Evolutionary conservation across 2,113 vertebrate genomes (phyloP).

Genomic region (Erythrocercus mccallii): DNA sequence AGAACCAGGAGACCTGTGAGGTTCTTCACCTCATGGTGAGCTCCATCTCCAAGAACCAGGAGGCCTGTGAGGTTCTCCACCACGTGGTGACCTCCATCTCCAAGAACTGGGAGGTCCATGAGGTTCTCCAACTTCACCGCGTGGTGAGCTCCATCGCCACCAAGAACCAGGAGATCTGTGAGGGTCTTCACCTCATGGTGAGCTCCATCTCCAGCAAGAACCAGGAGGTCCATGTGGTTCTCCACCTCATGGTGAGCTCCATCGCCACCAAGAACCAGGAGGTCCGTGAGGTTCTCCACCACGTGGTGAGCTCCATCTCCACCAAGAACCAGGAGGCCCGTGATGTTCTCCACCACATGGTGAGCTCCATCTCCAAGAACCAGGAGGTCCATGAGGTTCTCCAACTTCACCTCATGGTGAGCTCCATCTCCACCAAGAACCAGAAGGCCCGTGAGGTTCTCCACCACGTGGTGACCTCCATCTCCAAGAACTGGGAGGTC

Average conservation of each 20-base stretch:
- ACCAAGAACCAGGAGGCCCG: neutral
- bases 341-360: neutral
- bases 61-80: fast-evolving
- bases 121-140: fast-evolving
- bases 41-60: neutral
- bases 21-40: neutral
- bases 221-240: fast-evolving
- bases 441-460: fast-evolving
- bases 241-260: fast-evolving
- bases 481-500: neutral
- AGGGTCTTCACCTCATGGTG: neutral
- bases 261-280: neutral
- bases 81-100: neutral
- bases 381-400: fast-evolving
- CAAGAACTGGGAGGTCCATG: fast-evolving
- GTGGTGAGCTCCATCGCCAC: neutral
- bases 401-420: fast-evolving
- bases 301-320: neutral
- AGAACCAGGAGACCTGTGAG: fast-evolving
- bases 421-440: neutral
- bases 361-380: neutral
- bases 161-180: fast-evolving
- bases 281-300: neutral
- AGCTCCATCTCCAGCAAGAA: neutral
- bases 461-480: neutral